Evolutionary conservation across 2,797 vertebrate species (phyloP).

Genomic region (Enteromius viviparus): DNA sequence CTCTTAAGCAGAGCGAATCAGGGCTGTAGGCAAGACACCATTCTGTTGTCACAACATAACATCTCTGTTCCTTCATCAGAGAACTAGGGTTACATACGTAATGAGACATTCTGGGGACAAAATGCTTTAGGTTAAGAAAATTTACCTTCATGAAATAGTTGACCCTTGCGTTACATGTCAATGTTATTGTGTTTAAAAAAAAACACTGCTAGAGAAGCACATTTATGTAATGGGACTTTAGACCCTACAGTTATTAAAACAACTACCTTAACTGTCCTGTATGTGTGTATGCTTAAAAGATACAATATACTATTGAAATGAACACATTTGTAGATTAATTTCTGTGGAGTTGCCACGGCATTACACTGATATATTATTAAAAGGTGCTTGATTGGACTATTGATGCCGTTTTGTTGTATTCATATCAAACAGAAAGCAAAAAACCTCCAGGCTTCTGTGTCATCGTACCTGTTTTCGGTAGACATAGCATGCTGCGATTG

Average conservation of each 20-base stretch:
- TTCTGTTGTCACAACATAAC: too few species aligned
- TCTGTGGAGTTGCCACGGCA: background rate
- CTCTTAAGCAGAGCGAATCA: too few species aligned
- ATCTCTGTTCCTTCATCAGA: too few species aligned
- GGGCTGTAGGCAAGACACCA: too few species aligned
- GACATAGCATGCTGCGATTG: conserved; percentile 95
- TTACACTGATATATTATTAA: background rate
- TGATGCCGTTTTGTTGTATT: background rate
- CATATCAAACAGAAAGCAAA: background rate
- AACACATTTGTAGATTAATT: conserved; percentile 1
- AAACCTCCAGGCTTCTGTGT: background rate
- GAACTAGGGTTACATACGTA: too few species aligned
- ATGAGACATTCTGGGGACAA: too few species aligned
- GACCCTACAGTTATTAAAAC: background rate
- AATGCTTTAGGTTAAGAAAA: background rate
- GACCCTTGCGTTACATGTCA: background rate
- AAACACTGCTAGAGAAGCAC: background rate
- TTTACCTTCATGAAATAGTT: background rate
- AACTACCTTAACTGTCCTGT: background rate
- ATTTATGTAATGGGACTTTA: background rate
- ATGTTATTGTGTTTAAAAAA: background rate
- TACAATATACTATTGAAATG: background rate
- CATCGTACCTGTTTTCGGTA: conserved; percentile 92
- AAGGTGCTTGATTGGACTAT: background rate
- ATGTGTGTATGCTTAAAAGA: background rate